Conservation (phyloP, 2,888 invertebrate species). For the Invenusta paracnida region DNA sequence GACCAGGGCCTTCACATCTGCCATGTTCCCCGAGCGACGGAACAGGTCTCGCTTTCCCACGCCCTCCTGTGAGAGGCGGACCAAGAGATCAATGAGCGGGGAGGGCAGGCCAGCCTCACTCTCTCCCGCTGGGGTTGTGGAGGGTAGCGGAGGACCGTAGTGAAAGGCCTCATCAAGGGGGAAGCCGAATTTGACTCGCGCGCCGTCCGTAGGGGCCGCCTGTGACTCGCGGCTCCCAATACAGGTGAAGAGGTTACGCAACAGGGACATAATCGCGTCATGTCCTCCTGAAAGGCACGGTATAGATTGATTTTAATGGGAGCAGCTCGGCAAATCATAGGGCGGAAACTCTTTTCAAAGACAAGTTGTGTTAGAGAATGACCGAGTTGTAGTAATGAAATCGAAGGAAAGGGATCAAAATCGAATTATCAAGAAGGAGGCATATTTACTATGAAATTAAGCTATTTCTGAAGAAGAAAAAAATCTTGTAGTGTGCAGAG, state of each 20-base stretch:
- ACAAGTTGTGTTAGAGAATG: no score
- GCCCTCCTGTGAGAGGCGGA: neutral
- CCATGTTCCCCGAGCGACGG: neutral
- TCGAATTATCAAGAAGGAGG: no score
- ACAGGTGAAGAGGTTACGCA: conserved; percentile 13
- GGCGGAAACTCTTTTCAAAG: no score
- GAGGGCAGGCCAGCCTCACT: neutral
- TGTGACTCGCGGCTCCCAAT: neutral
- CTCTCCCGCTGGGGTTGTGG: neutral
- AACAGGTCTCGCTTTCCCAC: neutral
- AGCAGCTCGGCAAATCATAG: no score
- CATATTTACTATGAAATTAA: no score
- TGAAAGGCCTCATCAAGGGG: conserved; percentile 83
- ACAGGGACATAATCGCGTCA: conserved; percentile 18
- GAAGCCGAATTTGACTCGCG: conserved; percentile 81
- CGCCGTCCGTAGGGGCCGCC: neutral
- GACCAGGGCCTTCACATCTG: neutral
- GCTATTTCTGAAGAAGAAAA: no score
- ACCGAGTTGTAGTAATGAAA: no score
- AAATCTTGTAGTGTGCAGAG: no score
- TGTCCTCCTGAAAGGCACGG: neutral
- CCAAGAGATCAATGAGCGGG: neutral
- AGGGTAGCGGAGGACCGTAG: conserved; percentile 81
- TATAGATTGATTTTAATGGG: no score
- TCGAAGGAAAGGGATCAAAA: no score